Evolutionary conservation across 2,888 invertebrate genomes (phyloP).

Genomic region (Philereme vetulata): DNA sequence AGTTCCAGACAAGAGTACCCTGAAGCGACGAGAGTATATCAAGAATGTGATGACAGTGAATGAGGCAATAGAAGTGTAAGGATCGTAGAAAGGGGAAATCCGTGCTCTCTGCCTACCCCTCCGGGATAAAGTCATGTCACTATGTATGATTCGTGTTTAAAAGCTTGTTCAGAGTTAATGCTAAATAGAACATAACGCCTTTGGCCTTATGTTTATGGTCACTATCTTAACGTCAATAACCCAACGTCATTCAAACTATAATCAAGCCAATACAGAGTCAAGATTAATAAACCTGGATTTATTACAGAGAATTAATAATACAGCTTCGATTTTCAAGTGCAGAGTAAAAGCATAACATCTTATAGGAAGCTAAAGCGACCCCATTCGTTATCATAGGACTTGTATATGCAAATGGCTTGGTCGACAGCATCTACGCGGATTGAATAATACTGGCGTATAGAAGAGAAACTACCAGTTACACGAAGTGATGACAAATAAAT

Average conservation of each 20-base stretch:
- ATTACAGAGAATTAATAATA: constrained; percentile 24
- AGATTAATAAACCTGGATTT: constrained; percentile 1
- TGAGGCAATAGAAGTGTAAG: too few relatives aligned
- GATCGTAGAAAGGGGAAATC: too few relatives aligned
- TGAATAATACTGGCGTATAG: constrained; percentile 2
- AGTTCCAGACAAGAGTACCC: too few relatives aligned
- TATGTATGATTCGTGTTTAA: too few relatives aligned
- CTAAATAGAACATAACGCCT: too few relatives aligned
- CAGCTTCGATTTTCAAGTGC: constrained; percentile 31
- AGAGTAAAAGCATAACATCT: constrained; percentile 36
- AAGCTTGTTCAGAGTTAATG: too few relatives aligned
- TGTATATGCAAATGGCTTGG: constrained; percentile 71
- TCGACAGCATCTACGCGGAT: constrained; percentile 37
- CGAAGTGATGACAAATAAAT: background rate
- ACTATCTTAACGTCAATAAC: background rate
- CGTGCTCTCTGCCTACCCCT: too few relatives aligned
- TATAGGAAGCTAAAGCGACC: constrained; percentile 46
- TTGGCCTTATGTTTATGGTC: background rate
- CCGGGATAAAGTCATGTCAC: too few relatives aligned
- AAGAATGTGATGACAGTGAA: too few relatives aligned
- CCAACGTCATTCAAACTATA: background rate
- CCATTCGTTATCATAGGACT: constrained; percentile 59
- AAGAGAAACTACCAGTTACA: constrained; percentile 8
- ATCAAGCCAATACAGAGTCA: background rate
- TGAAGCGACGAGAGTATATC: too few relatives aligned